Evolutionary conservation across 2,113 vertebrate genomes (phyloP).

Genomic region (Rhizomys pruinosus): DNA sequence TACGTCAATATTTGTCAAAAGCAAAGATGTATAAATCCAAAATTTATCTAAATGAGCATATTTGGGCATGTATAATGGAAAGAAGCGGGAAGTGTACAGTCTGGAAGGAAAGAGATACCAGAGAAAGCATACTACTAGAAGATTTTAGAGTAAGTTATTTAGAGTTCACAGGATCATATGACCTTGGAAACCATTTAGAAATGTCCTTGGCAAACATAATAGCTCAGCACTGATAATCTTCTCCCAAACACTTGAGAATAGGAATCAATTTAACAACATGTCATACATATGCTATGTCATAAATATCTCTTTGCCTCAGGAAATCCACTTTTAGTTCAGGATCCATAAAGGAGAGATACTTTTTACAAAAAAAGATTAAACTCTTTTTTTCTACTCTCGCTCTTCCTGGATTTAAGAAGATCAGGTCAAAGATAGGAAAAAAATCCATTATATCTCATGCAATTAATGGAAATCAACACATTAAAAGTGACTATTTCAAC

Average conservation of each 20-base stretch:
- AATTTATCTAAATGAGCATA: not conserved
- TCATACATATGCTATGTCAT: not conserved
- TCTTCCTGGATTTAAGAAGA: not conserved
- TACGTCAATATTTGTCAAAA: constrained; percentile 8
- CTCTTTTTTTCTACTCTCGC: not conserved
- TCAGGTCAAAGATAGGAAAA: not conserved
- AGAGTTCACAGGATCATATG: not conserved
- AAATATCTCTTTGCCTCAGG: not conserved
- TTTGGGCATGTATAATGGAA: not conserved
- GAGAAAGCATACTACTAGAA: not conserved
- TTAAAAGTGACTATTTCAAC: not conserved
- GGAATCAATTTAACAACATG: not conserved
- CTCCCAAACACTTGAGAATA: not conserved
- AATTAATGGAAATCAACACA: not conserved
- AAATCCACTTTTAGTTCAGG: constrained; percentile 7
- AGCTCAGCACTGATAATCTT: not conserved
- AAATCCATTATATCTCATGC: not conserved
- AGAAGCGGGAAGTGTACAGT: not conserved
- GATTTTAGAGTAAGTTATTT: not conserved
- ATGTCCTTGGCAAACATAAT: not conserved
- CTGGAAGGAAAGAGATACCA: not conserved
- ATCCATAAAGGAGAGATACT: not conserved
- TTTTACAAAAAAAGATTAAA: not conserved
- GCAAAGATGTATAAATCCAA: not conserved
- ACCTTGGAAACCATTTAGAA: not conserved